Evolutionary conservation across 2,888 invertebrate genomes (phyloP), one percentile per base, ranked within the genome.

Genomic region (Biston stratarius): DNA sequence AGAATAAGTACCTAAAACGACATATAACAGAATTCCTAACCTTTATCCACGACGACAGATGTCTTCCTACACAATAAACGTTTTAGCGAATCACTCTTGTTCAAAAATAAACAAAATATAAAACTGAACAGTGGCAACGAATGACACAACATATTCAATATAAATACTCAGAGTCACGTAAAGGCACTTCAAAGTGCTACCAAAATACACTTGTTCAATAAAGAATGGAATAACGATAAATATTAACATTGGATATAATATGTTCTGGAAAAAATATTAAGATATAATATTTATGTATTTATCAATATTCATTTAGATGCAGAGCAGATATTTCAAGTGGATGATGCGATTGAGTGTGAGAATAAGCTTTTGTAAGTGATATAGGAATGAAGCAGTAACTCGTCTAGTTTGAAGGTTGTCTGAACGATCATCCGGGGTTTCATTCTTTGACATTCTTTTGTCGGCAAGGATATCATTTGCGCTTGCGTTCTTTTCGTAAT

Each of bases 131-230:
- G 67, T 65, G 69, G 67, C 67, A 65, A 69, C 61, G 72, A 77
- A 80, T 89, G 88, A 90, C 83, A 78, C 67, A 76, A 82, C 82
- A 78, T 69, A 75, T 86, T 81, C 65, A 73, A 80, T 79, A 73
- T 73, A 80, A 78, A 79, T 74, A 75, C 34, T 44, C 71, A 60
- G 59, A 70, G 81, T 80, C 83, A 83, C 81, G 78, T 81, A 81
- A 82, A 83, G 75, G 74, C 72, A 84, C 83, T 78, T 84, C 78
- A 84, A 83, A 88, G 79, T 67, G 77, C 74, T 78, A 77, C 77
- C 66, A 77, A 80, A 83, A 78, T 74, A 73, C 71, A 78, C 74
- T 53, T 44, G 45, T 67, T 67, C 63, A 63, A 59, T 63, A 51
- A 60, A 38, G 56, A 60, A 11, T 34, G 24, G 34, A 59, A 34